A percentile compares a stretch with the other conserved stretches of the same genome.
Evolutionary conservation across 2,888 invertebrate species (phyloP).

Genomic region (Aproaerema taeniolella): DNA sequence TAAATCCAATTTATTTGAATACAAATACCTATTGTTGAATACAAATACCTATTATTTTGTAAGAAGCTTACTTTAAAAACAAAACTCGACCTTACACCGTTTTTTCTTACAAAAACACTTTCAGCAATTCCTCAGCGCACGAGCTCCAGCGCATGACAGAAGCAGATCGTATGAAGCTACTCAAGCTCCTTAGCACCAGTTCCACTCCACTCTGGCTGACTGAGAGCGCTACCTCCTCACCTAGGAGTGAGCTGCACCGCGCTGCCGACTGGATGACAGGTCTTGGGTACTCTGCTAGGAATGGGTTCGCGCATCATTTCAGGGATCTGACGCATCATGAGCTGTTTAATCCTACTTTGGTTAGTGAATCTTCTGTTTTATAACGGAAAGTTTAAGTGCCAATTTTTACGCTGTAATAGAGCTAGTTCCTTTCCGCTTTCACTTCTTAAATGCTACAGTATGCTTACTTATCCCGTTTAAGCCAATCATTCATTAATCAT

Average conservation of each 20-base stretch:
- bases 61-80: too few species aligned
- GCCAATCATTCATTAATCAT: too few species aligned
- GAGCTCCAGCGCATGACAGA: slow-evolving; percentile 54
- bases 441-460: too few species aligned
- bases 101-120: too few species aligned
- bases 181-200: slow-evolving; percentile 40
- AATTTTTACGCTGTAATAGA: too few species aligned
- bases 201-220: slow-evolving; percentile 57
- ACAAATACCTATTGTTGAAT: too few species aligned
- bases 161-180: slow-evolving; percentile 39
- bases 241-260: slow-evolving; percentile 49
- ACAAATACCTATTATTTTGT: too few species aligned
- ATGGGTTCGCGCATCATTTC: slow-evolving; percentile 84
- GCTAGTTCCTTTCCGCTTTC: too few species aligned
- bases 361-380: slow-evolving; percentile 49
- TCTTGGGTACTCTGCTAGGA: slow-evolving; percentile 84
- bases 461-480: too few species aligned
- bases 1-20: too few species aligned
- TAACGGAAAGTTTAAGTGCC: too few species aligned
- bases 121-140: slow-evolving; percentile 54
- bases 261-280: slow-evolving; percentile 85
- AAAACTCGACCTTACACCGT: too few species aligned
- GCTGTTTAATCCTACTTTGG: slow-evolving; percentile 80
- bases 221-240: slow-evolving; percentile 30
- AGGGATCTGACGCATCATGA: slow-evolving; percentile 80